These are phyloP conservation scores for Bugulina stolonifera DNA, from an alignment of 2,888 invertebrate species.

Conservation along the genomic window DNA sequence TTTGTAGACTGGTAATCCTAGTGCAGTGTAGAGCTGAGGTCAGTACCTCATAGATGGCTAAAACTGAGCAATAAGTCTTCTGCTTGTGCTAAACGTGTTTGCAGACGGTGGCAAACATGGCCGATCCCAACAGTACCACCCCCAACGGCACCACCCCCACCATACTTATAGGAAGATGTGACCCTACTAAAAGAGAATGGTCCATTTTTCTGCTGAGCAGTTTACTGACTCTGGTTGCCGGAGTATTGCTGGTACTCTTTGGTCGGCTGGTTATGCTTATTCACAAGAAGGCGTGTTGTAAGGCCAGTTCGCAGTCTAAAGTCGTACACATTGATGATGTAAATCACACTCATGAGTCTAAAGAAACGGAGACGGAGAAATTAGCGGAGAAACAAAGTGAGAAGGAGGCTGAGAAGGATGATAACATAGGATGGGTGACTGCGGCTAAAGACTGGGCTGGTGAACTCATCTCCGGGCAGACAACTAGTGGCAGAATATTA, in stretches of 20 bases:
- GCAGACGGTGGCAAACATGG: no score
- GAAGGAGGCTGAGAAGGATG: background rate
- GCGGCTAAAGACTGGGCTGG: constrained; percentile 99
- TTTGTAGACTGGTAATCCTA: background rate
- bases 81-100: no score
- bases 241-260: constrained; percentile 14
- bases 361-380: background rate
- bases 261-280: background rate
- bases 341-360: background rate
- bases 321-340: background rate
- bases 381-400: background rate
- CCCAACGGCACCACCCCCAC: no score
- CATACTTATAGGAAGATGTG: background rate
- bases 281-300: background rate
- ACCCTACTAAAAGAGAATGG: constrained; percentile 14
- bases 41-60: background rate
- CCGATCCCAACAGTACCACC: background rate
- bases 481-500: constrained; percentile 82
- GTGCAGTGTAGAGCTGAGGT: background rate
- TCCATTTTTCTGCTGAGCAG: constrained; percentile 8
- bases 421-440: constrained; percentile 97
- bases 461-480: constrained; percentile 99
- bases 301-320: background rate
- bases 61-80: background rate
- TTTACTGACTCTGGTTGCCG: background rate